A percentile compares a stretch with the other conserved stretches of the same genome.
Conservation (phyloP, 2,113 vertebrate species). For the Xiphias gladius region DNA sequence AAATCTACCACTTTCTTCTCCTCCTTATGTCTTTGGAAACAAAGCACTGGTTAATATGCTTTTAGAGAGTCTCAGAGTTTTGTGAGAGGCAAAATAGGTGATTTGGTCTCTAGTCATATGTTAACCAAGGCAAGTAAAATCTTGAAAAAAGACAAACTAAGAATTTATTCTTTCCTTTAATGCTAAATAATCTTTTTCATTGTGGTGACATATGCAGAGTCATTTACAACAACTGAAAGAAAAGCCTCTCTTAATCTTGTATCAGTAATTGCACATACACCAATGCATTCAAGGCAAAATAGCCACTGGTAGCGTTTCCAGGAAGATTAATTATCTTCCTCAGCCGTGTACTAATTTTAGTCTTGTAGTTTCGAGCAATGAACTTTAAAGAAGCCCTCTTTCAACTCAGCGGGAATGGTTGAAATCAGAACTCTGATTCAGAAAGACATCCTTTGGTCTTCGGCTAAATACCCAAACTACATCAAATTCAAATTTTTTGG, state of each 20-base stretch:
- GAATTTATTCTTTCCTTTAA: background rate
- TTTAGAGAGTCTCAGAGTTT: too few relatives aligned
- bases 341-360: constrained; percentile 26
- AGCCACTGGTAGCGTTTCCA: constrained; percentile 19
- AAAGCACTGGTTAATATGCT: too few relatives aligned
- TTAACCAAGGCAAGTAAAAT: background rate
- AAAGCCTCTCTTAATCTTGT: constrained; percentile 27
- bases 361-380: constrained; percentile 24
- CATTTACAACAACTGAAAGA: constrained; percentile 20
- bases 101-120: background rate
- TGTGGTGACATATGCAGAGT: constrained; percentile 30
- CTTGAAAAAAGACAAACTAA: background rate
- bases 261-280: constrained; percentile 28
- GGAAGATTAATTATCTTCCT: constrained; percentile 26
- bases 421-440: constrained; percentile 2
- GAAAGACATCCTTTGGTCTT: background rate
- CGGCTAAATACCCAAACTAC: background rate
- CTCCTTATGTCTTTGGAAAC: too few relatives aligned
- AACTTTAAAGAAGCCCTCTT: constrained; percentile 13
- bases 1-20: too few relatives aligned
- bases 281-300: constrained; percentile 37
- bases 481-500: background rate
- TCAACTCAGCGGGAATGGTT: background rate
- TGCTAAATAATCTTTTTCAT: constrained; percentile 36
- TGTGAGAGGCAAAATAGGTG: background rate